A percentile compares a stretch with the other conserved stretches of the same genome.
Evolutionary conservation across 1,140 invertebrate species (phyloP).

Genomic region (Samia ricini): DNA sequence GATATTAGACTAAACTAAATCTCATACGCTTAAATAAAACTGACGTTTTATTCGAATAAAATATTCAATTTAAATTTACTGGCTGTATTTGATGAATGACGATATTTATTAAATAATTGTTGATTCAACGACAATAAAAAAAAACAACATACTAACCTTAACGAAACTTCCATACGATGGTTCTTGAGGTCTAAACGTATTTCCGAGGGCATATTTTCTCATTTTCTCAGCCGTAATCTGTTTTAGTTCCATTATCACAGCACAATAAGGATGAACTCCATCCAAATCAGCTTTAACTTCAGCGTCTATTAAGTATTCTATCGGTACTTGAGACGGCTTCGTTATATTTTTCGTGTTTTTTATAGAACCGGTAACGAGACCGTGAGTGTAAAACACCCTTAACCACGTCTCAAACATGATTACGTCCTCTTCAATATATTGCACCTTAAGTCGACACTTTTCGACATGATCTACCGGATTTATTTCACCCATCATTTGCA

Average conservation of each 20-base stretch:
- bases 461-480: slow-evolving; percentile 85
- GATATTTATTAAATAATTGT: too few relatives aligned
- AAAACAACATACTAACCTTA: slow-evolving; percentile 46
- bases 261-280: slow-evolving; percentile 61
- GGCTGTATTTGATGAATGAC: too few relatives aligned
- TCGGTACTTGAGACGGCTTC: slow-evolving; percentile 35
- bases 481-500: slow-evolving; percentile 56
- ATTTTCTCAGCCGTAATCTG: slow-evolving; percentile 42
- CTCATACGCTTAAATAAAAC: too few relatives aligned
- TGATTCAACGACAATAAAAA: too few relatives aligned
- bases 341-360: slow-evolving; percentile 23
- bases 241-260: slow-evolving; percentile 48
- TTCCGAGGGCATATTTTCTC: slow-evolving; percentile 58
- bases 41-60: too few relatives aligned
- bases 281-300: slow-evolving; percentile 37
- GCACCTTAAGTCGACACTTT: slow-evolving; percentile 83
- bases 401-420: slow-evolving; percentile 59
- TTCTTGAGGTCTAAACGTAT: slow-evolving; percentile 61
- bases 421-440: slow-evolving; percentile 83
- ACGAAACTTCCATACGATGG: slow-evolving; percentile 59
- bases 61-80: too few relatives aligned
- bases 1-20: too few relatives aligned
- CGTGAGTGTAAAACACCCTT: slow-evolving; percentile 60
- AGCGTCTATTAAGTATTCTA: slow-evolving; percentile 33
- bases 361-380: slow-evolving; percentile 57